Conservation (phyloP, 2,113 vertebrate genomes). For the Copsychus sechellarum region DNA sequence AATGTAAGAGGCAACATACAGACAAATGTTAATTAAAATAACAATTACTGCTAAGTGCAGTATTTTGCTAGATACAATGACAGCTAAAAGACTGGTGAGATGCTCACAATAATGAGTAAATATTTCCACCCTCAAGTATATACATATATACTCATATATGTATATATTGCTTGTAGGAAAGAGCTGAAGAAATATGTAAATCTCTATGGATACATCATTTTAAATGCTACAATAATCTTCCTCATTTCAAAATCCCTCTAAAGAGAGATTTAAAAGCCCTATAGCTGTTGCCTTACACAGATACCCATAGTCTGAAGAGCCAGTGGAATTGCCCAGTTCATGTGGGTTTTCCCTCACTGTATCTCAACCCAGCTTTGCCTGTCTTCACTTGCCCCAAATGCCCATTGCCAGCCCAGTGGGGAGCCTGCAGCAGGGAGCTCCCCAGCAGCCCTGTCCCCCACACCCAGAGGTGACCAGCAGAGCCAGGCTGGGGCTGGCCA, state of each 20-base stretch:
- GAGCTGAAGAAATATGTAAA: neutral
- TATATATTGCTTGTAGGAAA: neutral
- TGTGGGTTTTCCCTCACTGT: neutral
- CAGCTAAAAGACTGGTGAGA: neutral
- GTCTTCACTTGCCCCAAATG: neutral
- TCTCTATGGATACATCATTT: neutral
- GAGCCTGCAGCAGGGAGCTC: neutral
- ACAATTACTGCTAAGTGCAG: neutral
- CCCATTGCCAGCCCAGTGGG: neutral
- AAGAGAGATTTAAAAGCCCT: neutral
- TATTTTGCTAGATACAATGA: neutral
- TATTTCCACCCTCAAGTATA: neutral
- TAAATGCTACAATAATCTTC: neutral
- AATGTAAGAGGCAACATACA: neutral
- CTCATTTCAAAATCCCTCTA: neutral
- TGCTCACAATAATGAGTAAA: neutral
- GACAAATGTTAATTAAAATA: constrained; percentile 27
- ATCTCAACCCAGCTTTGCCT: neutral
- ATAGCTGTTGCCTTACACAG: neutral
- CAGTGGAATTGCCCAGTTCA: neutral
- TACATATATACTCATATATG: neutral
- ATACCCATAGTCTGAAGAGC: neutral
- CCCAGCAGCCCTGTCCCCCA: neutral
- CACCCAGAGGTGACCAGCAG: neutral
- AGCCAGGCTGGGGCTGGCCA: neutral